Base-by-base conservation (phyloP, 1,140 invertebrate genomes). In the Phymastichus coffea region DNA sequence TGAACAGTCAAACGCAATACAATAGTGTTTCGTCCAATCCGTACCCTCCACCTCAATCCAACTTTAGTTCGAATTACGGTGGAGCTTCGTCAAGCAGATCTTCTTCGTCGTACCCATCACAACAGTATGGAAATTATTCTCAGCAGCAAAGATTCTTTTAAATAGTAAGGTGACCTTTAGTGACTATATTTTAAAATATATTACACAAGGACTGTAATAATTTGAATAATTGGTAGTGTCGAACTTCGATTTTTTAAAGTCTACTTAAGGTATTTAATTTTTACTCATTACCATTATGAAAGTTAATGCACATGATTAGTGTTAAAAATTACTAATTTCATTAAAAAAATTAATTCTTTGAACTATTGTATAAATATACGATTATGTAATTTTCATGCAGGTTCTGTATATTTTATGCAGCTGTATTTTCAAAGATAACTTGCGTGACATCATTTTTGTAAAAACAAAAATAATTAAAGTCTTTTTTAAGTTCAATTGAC, bases 141-240 rank as follows among this genome's bases (percentile, higher is more conserved):
- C 72, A 74, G 43, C 76, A 77, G 49, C 69, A 68, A 38, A 69
- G 70, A 52, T 75, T 75, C 37, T 76, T 75, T 66, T 72, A 62
- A 71, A 57, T 33, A 33, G 28, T 33, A 33, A n/a, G n/a, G n/a
- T n/a, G n/a, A n/a, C n/a, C n/a, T n/a, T n/a, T n/a, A n/a, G n/a
- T n/a, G n/a, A n/a, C n/a, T n/a, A n/a, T n/a, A n/a, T n/a, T n/a
- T n/a, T n/a, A n/a, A n/a, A n/a, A n/a, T n/a, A n/a, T n/a, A n/a
- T n/a, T n/a, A n/a, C n/a, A n/a, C n/a, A n/a, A n/a, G n/a, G n/a
- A n/a, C n/a, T n/a, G n/a, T n/a, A n/a, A n/a, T n/a, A n/a, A n/a
- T n/a, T n/a, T n/a, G n/a, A n/a, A n/a, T n/a, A n/a, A n/a, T n/a
- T n/a, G n/a, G n/a, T n/a, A n/a, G n/a, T n/a, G n/a, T n/a, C n/a